Evolutionary conservation across 92 coral and sea anemone species (phyloP).

Genomic region (Palythoa heliodiscus): DNA sequence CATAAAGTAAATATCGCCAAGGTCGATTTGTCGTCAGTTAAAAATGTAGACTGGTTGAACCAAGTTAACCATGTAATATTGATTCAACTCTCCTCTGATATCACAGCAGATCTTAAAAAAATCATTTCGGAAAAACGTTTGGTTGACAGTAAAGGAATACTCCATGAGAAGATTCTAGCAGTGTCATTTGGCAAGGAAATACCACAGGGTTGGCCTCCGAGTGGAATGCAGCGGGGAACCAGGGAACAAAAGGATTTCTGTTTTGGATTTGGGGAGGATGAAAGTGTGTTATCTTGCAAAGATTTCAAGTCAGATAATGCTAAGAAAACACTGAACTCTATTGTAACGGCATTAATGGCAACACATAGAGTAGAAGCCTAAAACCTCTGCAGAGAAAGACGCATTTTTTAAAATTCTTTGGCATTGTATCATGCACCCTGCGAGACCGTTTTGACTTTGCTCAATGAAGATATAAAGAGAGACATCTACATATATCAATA

Average conservation of each 20-base stretch:
- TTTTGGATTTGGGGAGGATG: slow-evolving; percentile 64
- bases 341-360: slow-evolving; percentile 42
- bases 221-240: slow-evolving; percentile 51
- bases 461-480: too few species aligned
- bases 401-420: neutral
- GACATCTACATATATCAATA: too few species aligned
- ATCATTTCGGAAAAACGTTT: slow-evolving; percentile 62
- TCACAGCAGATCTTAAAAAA: slow-evolving; percentile 53
- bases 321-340: slow-evolving; percentile 16
- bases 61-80: slow-evolving; percentile 73
- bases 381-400: neutral
- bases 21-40: slow-evolving; percentile 8
- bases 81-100: slow-evolving; percentile 79
- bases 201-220: slow-evolving; percentile 83
- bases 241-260: slow-evolving; percentile 64
- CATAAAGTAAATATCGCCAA: slow-evolving; percentile 24
- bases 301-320: slow-evolving; percentile 53
- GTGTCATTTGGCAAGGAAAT: slow-evolving; percentile 81
- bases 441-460: too few species aligned
- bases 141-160: slow-evolving; percentile 63
- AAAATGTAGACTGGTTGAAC: slow-evolving; percentile 76
- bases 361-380: slow-evolving; percentile 23
- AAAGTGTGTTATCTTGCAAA: slow-evolving; percentile 45
- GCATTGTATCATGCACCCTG: neutral
- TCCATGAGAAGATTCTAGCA: slow-evolving; percentile 74